Percentiles rank a stretch among this genome's conserved stretches.
Conservation (phyloP, 1,140 invertebrate genomes). For the Heterodera schachtii region DNA sequence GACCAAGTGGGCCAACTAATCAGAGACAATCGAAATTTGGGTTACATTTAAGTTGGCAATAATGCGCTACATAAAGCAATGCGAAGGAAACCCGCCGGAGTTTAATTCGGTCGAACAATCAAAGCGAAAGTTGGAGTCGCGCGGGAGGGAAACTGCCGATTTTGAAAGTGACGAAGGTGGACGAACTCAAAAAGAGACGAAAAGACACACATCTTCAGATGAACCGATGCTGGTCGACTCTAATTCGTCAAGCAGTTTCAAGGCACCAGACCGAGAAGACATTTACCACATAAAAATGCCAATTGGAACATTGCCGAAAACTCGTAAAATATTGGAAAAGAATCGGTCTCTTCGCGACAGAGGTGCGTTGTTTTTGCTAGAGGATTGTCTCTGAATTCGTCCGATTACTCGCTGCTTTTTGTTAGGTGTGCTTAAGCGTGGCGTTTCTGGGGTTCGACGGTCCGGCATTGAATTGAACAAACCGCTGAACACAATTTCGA, state of each 20-base stretch:
- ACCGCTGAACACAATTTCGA: conserved; percentile 10
- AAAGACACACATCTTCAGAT: background rate
- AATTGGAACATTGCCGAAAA: conserved; percentile 17
- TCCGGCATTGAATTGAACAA: conserved; percentile 16
- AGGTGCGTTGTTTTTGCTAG: background rate
- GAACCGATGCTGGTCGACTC: conserved; percentile 10
- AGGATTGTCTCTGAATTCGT: background rate
- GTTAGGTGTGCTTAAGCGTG: conserved; percentile 27
- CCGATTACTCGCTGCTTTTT: background rate
- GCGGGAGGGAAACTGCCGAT: background rate
- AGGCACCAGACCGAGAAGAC: conserved; percentile 38
- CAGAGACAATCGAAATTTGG: background rate
- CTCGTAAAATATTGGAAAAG: conserved; percentile 30
- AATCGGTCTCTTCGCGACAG: conserved; percentile 32
- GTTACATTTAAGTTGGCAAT: conserved; percentile 27
- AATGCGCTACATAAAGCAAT: conserved; percentile 26
- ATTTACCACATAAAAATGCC: conserved; percentile 44
- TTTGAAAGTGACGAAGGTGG: background rate
- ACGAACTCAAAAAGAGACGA: background rate
- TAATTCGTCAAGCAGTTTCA: background rate
- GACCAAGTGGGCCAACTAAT: conserved; percentile 29
- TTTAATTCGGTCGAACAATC: background rate
- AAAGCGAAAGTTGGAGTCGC: background rate
- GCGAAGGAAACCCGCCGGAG: conserved; percentile 25
- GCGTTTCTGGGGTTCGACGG: conserved; percentile 16